phyloP scores from a whole-genome alignment of 2,888 invertebrate genomes.

The Diaphora mendica region DNA sequence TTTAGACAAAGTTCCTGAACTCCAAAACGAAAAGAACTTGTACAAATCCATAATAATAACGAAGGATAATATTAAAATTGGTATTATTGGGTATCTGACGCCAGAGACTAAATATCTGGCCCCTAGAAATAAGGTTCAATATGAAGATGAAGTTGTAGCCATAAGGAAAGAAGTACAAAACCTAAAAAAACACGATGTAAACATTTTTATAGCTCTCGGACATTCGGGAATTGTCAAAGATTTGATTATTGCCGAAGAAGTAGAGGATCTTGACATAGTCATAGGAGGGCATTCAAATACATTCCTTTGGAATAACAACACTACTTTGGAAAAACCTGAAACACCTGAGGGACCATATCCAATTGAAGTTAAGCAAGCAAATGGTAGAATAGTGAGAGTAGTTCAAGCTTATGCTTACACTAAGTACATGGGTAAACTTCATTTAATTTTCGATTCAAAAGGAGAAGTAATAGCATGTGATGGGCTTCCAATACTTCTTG shows the following conservation, averaged over 20 bases:
- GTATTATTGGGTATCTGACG: constrained; percentile 87
- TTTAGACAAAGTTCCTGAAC: constrained; percentile 87
- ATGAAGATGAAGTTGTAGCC: constrained; percentile 89
- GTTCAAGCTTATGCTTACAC: constrained; percentile 97
- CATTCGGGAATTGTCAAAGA: constrained; percentile 95
- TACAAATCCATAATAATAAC: constrained; percentile 88
- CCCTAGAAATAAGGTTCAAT: constrained; percentile 83
- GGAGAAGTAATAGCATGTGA: constrained; percentile 89
- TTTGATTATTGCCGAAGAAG: constrained; percentile 90
- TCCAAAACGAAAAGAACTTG: constrained; percentile 84
- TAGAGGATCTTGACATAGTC: constrained; percentile 93
- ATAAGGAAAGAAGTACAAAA: constrained; percentile 88
- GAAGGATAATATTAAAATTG: constrained; percentile 86
- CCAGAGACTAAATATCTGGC: constrained; percentile 90
- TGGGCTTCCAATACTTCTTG: constrained; percentile 92
- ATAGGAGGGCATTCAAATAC: constrained; percentile 97
- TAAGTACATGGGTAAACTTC: constrained; percentile 94
- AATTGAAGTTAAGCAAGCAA: constrained; percentile 88
- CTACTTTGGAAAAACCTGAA: constrained; percentile 89
- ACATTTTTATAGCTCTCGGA: constrained; percentile 95
- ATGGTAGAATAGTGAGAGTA: constrained; percentile 91
- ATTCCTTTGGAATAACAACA: constrained; percentile 90
- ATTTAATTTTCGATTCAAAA: constrained; percentile 89
- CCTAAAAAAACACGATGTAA: constrained; percentile 88
- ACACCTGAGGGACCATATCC: constrained; percentile 92